Conservation (phyloP, 1,140 invertebrate species). For the Tetraneura akinire region DNA sequence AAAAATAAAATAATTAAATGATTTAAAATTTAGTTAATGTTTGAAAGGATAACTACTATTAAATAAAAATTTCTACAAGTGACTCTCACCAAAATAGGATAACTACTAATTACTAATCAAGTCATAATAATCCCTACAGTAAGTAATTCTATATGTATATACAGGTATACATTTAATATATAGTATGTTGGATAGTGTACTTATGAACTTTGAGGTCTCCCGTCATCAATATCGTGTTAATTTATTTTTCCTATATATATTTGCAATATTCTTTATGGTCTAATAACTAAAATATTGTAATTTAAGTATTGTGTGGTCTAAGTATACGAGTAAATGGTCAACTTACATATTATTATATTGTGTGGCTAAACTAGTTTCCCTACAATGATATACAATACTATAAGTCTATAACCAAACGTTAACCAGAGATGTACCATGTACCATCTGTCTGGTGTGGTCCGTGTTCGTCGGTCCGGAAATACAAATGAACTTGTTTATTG, state of each 20-base stretch:
- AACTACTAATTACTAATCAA: no score
- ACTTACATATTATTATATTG: not conserved
- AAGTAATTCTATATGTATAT: no score
- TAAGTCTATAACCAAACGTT: conserved; percentile 1
- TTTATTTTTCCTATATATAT: not conserved
- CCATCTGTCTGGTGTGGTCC: conserved; percentile 16
- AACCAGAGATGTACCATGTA: conserved; percentile 2
- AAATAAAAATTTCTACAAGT: no score
- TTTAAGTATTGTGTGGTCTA: conserved; percentile 16
- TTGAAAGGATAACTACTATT: no score
- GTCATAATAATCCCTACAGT: no score
- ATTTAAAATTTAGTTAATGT: no score
- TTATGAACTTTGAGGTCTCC: no score
- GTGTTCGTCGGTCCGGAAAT: conserved; percentile 37
- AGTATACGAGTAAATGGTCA: not conserved
- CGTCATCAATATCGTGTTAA: not conserved
- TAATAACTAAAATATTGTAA: conserved; percentile 27
- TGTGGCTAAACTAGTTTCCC: conserved; percentile 35
- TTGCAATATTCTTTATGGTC: not conserved
- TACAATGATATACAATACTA: no score
- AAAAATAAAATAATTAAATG: no score
- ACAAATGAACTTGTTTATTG: conserved; percentile 44
- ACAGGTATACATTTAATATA: no score
- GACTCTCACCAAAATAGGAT: no score
- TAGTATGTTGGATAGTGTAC: no score